Conservation (phyloP, 2,797 vertebrate species). For the Coracias cyanogaster region DNA sequence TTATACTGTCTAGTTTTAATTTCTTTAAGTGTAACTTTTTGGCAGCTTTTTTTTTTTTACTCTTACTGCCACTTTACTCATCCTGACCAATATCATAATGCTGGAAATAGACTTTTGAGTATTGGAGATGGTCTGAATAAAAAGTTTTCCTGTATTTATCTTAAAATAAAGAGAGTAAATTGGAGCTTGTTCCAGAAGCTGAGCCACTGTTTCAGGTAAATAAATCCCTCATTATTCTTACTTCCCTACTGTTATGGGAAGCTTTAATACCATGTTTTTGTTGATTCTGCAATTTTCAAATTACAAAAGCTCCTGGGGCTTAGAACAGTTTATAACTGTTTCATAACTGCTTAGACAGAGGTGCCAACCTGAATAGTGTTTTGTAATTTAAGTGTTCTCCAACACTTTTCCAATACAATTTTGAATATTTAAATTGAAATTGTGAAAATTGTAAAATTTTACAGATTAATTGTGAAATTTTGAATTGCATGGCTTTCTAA, state of each 20-base stretch:
- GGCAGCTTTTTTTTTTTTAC: background rate
- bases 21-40: background rate
- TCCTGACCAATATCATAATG: background rate
- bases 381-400: background rate
- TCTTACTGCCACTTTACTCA: background rate
- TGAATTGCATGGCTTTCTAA: background rate
- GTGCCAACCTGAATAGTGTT: background rate
- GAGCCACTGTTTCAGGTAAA: conserved; percentile 13
- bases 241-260: background rate
- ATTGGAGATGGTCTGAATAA: background rate
- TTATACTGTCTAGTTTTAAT: background rate
- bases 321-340: background rate
- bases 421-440: background rate
- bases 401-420: background rate
- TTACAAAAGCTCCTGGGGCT: background rate
- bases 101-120: background rate
- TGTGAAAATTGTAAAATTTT: background rate
- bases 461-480: background rate
- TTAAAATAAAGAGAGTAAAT: background rate
- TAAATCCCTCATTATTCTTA: background rate
- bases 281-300: conserved; percentile 6
- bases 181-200: background rate
- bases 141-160: background rate
- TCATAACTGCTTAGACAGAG: background rate
- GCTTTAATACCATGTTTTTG: background rate